Conservation (phyloP, 2,797 vertebrate species). For the Toxotes lorentzi region DNA sequence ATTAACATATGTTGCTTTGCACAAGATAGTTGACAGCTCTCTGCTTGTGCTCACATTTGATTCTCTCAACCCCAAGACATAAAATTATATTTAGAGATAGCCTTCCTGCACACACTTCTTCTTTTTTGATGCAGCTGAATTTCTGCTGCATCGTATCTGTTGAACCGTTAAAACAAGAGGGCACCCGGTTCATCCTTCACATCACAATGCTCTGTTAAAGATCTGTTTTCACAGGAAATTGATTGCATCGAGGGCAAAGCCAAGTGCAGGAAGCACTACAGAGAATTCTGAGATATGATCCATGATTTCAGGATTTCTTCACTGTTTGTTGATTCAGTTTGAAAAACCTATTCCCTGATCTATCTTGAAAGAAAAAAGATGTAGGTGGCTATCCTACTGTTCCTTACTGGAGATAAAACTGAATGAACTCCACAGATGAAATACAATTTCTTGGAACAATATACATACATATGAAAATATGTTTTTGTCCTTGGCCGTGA, state of each 20-base stretch:
- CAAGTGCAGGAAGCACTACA: background rate
- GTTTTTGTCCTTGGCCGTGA: slow-evolving; percentile 3
- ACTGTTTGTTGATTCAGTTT: slow-evolving; percentile 13
- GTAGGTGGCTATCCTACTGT: background rate
- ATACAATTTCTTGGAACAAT: slow-evolving; percentile 6
- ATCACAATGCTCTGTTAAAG: background rate
- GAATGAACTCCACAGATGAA: slow-evolving; percentile 9
- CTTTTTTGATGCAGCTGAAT: slow-evolving; percentile 16
- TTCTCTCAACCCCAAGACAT: background rate
- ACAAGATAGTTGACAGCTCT: background rate
- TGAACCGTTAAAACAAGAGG: slow-evolving; percentile 14
- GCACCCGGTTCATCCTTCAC: background rate
- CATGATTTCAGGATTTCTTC: background rate
- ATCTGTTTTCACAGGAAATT: background rate
- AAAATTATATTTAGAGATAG: background rate
- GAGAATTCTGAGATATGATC: slow-evolving; percentile 18
- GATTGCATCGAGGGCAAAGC: slow-evolving; percentile 8
- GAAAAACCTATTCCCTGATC: slow-evolving; percentile 30
- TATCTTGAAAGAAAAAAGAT: slow-evolving; percentile 19
- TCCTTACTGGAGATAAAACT: slow-evolving; percentile 5
- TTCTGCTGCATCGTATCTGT: background rate
- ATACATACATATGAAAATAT: slow-evolving; percentile 13
- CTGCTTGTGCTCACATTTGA: slow-evolving; percentile 4
- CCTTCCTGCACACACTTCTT: background rate
- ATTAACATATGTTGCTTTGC: background rate